Conservation (phyloP, 1,140 invertebrate species). For the Leptinotarsa texana region DNA sequence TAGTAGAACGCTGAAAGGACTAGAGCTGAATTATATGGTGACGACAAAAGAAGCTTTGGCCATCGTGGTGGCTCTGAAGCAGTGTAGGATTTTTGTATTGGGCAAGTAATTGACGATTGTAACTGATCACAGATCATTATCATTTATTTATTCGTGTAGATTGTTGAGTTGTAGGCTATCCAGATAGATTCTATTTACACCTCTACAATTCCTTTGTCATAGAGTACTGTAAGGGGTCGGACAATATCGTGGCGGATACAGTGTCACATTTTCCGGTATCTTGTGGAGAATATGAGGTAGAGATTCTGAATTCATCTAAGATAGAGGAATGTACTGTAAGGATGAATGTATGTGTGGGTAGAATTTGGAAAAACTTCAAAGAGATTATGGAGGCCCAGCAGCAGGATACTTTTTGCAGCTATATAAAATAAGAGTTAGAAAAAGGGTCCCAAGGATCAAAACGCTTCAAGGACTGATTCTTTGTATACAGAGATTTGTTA, state of each 20-base stretch:
- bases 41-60: not conserved
- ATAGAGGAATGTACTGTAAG: too few relatives aligned
- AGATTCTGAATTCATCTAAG: not conserved
- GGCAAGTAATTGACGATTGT: not conserved
- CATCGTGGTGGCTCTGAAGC: not conserved
- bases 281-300: constrained; percentile 9
- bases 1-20: not conserved
- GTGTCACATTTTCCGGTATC: constrained; percentile 10
- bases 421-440: too few relatives aligned
- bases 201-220: constrained; percentile 20
- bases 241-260: constrained; percentile 15
- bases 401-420: too few relatives aligned
- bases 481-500: too few relatives aligned
- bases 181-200: not conserved
- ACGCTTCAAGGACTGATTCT: too few relatives aligned
- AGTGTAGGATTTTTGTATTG: not conserved
- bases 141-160: not conserved
- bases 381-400: too few relatives aligned
- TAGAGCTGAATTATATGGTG: not conserved
- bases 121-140: not conserved
- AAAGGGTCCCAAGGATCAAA: too few relatives aligned
- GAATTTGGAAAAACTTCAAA: too few relatives aligned
- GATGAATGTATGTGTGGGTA: too few relatives aligned
- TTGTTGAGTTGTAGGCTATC: too few relatives aligned
- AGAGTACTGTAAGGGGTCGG: constrained; percentile 19